Percentiles rank a stretch among this genome's conserved stretches.
Evolutionary conservation across 2,113 vertebrate species (phyloP).

Genomic region (Phycodurus eques): DNA sequence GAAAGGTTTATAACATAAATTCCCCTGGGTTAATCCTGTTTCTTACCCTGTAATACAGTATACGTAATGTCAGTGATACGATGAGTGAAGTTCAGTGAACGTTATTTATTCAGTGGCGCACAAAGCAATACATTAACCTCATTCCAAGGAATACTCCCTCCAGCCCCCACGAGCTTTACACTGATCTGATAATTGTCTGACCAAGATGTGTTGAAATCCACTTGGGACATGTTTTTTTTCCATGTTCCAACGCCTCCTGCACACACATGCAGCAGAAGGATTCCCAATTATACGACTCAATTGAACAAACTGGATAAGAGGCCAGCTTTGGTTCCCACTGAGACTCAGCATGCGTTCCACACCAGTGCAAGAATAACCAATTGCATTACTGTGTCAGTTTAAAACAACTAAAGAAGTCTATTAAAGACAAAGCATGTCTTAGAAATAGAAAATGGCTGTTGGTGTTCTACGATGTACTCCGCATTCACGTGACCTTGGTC

Average conservation of each 20-base stretch:
- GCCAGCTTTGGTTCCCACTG: constrained; percentile 19
- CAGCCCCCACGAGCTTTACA: not conserved
- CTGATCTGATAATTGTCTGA: constrained; percentile 10
- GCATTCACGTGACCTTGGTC: too few relatives aligned
- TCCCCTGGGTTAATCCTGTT: constrained; percentile 24
- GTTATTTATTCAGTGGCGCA: constrained; percentile 14
- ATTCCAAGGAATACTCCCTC: not conserved
- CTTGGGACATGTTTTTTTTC: constrained; percentile 9
- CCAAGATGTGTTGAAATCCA: constrained; percentile 21
- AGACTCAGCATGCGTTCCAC: constrained; percentile 36
- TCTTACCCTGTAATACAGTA: constrained; percentile 12
- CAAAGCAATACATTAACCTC: not conserved
- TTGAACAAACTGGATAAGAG: constrained; percentile 18
- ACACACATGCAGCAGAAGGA: constrained; percentile 11
- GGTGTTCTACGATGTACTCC: too few relatives aligned
- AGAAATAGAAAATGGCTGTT: not conserved
- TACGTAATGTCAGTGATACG: constrained; percentile 10
- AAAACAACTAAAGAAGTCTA: constrained; percentile 18
- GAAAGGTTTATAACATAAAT: not conserved
- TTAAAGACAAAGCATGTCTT: constrained; percentile 3
- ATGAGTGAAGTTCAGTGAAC: constrained; percentile 18
- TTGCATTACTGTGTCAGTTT: constrained; percentile 20
- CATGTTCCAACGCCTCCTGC: constrained; percentile 10
- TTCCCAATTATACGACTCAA: constrained; percentile 26
- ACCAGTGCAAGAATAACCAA: constrained; percentile 25